Conservation (phyloP, 2,888 invertebrate species). For the Lissonota sp. region DNA sequence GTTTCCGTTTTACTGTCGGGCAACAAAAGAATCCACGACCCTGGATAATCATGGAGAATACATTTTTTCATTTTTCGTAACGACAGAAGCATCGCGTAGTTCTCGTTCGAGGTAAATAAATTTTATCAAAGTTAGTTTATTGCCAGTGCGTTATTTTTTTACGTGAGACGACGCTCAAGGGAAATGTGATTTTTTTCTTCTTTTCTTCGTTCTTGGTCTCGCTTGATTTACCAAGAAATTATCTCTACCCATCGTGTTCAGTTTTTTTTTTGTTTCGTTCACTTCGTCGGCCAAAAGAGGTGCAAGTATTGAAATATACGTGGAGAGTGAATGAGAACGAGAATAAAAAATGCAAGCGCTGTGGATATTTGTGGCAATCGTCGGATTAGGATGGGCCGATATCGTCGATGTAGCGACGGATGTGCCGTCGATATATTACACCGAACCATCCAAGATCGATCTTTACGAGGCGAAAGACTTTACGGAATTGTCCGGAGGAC, state of each 20-base stretch:
- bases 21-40: slow-evolving; percentile 34
- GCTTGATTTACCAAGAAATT: too few species aligned
- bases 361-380: slow-evolving; percentile 54
- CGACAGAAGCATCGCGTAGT: background rate
- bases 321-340: background rate
- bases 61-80: slow-evolving; percentile 17
- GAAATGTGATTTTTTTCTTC: slow-evolving; percentile 24
- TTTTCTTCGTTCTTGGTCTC: background rate
- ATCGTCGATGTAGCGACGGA: slow-evolving; percentile 71
- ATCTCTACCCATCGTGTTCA: background rate
- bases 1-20: slow-evolving; percentile 44
- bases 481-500: slow-evolving; percentile 88
- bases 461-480: slow-evolving; percentile 67
- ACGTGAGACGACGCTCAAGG: slow-evolving; percentile 12
- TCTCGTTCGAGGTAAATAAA: background rate
- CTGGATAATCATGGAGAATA: slow-evolving; percentile 21
- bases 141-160: background rate
- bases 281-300: background rate
- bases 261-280: background rate
- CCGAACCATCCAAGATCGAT: slow-evolving; percentile 75
- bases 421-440: slow-evolving; percentile 79
- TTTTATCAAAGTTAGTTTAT: background rate
- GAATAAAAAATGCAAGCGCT: slow-evolving; percentile 52
- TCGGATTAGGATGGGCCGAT: slow-evolving; percentile 41
- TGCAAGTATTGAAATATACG: background rate